A percentile compares a stretch with the other conserved stretches of the same genome.
Evolutionary conservation across 1,140 invertebrate species (phyloP).

Genomic region (Drosophila elegans): DNA sequence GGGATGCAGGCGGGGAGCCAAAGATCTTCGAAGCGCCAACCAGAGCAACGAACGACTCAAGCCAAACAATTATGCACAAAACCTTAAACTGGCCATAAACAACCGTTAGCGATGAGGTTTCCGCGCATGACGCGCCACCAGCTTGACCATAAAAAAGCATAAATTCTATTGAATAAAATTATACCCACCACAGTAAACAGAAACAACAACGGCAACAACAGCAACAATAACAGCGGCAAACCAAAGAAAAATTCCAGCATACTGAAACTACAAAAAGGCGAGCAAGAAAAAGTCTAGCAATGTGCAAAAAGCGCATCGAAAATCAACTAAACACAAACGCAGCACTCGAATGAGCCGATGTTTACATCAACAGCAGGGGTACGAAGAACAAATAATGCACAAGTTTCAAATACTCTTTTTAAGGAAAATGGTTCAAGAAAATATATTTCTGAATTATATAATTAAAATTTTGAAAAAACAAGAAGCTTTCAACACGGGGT

Average conservation of each 20-base stretch:
- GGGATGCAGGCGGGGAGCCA: not conserved
- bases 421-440: too few species aligned
- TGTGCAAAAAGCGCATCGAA: conserved; percentile 75
- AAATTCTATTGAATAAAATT: conserved; percentile 72
- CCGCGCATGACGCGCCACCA: conserved; percentile 55
- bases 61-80: conserved; percentile 45
- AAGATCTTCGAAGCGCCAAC: not conserved
- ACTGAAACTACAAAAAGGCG: conserved; percentile 15
- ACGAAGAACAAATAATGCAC: too few species aligned
- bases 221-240: not conserved
- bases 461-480: too few species aligned
- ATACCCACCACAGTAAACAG: conserved; percentile 21
- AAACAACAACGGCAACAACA: not conserved
- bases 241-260: conserved; percentile 24
- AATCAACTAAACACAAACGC: conserved; percentile 32
- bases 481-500: too few species aligned
- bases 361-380: conserved; percentile 28
- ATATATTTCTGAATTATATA: too few species aligned
- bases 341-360: conserved; percentile 8
- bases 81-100: conserved; percentile 56
- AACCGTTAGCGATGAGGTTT: conserved; percentile 50
- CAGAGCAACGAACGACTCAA: conserved; percentile 31
- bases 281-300: conserved; percentile 56
- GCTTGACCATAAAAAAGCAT: conserved; percentile 64
- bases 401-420: not conserved